Evolutionary conservation across 1,140 invertebrate species (phyloP).

Genomic region (Telenomus remus): DNA sequence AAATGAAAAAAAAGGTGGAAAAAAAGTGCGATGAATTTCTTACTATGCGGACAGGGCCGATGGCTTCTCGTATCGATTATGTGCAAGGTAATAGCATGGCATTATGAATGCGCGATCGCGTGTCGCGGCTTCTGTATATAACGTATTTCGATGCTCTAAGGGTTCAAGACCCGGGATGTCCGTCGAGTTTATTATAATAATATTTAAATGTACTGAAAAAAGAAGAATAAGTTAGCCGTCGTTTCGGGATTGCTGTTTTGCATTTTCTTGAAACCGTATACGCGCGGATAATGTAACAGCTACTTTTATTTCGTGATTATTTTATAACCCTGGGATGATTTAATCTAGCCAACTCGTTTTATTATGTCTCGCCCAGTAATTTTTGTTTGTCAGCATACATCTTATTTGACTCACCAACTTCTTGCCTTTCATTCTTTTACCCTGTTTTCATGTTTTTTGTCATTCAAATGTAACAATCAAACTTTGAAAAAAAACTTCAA

Average conservation of each 20-base stretch:
- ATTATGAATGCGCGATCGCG: constrained; percentile 56
- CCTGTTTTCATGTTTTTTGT: not conserved
- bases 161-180: constrained; percentile 48
- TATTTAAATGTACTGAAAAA: constrained; percentile 35
- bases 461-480: constrained; percentile 1
- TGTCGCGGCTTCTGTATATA: constrained; percentile 45
- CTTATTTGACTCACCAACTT: too few species aligned
- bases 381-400: too few species aligned
- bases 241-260: constrained; percentile 23
- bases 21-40: constrained; percentile 46
- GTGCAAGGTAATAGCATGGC: constrained; percentile 47
- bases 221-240: constrained; percentile 27
- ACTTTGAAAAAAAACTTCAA: not conserved
- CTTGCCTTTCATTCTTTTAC: too few species aligned
- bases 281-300: constrained; percentile 3
- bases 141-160: constrained; percentile 43
- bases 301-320: constrained; percentile 12
- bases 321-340: constrained; percentile 10
- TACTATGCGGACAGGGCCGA: constrained; percentile 41
- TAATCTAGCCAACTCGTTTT: not conserved
- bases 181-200: constrained; percentile 47
- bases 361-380: not conserved
- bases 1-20: constrained; percentile 33
- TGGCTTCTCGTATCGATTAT: constrained; percentile 53
- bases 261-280: constrained; percentile 18